These are phyloP conservation scores for Ranitomeya imitator DNA, from an alignment of 2,113 vertebrate species.

Conservation along the genomic window DNA sequence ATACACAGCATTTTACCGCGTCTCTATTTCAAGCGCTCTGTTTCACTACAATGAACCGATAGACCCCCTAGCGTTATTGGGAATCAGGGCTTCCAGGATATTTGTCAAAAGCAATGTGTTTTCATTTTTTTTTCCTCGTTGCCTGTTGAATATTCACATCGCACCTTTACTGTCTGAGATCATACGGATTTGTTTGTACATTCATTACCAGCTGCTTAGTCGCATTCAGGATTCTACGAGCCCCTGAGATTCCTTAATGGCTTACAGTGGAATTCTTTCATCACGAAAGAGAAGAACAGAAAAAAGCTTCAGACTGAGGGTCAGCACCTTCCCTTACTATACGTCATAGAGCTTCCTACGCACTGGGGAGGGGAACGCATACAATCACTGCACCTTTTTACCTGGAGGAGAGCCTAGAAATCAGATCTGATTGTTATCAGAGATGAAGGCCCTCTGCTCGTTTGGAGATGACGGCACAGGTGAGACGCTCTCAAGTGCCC, in stretches of 20 bases:
- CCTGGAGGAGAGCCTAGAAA: constrained; percentile 28
- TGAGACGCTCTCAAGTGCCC: not conserved
- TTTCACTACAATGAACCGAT: constrained; percentile 16
- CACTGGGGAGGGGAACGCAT: not conserved
- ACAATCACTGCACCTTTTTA: constrained; percentile 41
- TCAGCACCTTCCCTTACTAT: constrained; percentile 44
- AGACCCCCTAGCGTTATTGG: constrained; percentile 33
- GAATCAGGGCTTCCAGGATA: constrained; percentile 25
- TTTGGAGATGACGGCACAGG: constrained; percentile 35
- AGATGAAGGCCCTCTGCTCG: constrained; percentile 30
- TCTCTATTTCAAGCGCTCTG: constrained; percentile 39
- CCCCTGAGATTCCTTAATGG: constrained; percentile 43
- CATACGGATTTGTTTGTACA: constrained; percentile 22
- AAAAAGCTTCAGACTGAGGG: constrained; percentile 41
- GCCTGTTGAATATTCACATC: constrained; percentile 31
- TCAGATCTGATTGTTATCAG: constrained; percentile 44
- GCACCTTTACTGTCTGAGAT: constrained; percentile 41
- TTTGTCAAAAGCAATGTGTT: constrained; percentile 42
- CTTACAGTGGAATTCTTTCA: constrained; percentile 44
- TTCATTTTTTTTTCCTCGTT: not conserved
- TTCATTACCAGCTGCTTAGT: constrained; percentile 29
- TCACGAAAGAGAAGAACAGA: constrained; percentile 25
- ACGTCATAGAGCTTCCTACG: constrained; percentile 12
- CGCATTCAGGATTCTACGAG: constrained; percentile 29
- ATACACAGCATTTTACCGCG: constrained; percentile 3